Conservation (phyloP, 1,140 invertebrate genomes). For the fruit fly (Drosophila melanogaster) region Release_6_plus_ISO1_MT NC_004354.4:3360001-3360500, state of each 20-base stretch:
- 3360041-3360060: not conserved
- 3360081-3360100: not conserved
- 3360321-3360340: slow-evolving; percentile 25
- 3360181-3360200: not conserved
- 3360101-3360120: slow-evolving; percentile 14
- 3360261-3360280: slow-evolving; percentile 28
- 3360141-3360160: slow-evolving; percentile 12
- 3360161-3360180: slow-evolving; percentile 22
- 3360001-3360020: not conserved
- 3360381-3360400: slow-evolving; percentile 3
- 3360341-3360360: slow-evolving; percentile 21
- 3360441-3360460: not conserved
- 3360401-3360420: slow-evolving; percentile 4
- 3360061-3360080: not conserved
- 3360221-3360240: slow-evolving; percentile 47
- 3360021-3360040: not conserved
- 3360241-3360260: slow-evolving; percentile 35
- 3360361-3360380: slow-evolving; percentile 27
- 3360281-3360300: slow-evolving; percentile 3
- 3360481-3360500: not conserved
- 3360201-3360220: slow-evolving; percentile 37
- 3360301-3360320: not conserved
- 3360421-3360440: too few relatives aligned
- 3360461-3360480: not conserved
- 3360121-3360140: slow-evolving; percentile 36